These are phyloP conservation scores for Heliopora coerulea DNA, from an alignment of 92 coral and sea anemone species.

Conservation along the genomic window DNA sequence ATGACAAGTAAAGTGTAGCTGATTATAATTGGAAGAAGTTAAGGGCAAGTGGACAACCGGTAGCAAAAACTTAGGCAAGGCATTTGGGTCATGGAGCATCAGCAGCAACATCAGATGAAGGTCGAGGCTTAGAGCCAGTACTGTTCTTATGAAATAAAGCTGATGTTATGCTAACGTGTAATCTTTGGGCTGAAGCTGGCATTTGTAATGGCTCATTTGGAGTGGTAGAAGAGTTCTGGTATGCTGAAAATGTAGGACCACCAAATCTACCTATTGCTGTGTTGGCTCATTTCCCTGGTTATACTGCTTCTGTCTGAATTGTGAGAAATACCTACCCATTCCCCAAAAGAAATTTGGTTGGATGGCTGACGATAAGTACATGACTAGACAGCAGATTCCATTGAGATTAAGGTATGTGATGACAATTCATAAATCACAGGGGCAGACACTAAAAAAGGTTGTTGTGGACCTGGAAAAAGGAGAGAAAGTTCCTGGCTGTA, in stretches of 20 bases:
- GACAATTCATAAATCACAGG: too few relatives aligned
- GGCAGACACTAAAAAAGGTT: too few relatives aligned
- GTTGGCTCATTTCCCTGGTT: slow-evolving; percentile 19
- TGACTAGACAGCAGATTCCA: too few relatives aligned
- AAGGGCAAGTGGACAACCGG: neutral
- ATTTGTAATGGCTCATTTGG: slow-evolving; percentile 37
- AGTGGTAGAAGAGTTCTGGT: slow-evolving; percentile 10
- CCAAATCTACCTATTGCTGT: slow-evolving; percentile 39
- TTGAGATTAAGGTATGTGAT: too few relatives aligned
- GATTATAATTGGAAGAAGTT: slow-evolving; percentile 10
- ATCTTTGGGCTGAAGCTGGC: slow-evolving; percentile 39
- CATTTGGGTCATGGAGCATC: slow-evolving; percentile 12
- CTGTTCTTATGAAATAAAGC: slow-evolving; percentile 6
- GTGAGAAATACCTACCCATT: too few relatives aligned
- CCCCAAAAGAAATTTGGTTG: too few relatives aligned
- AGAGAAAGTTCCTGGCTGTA: too few relatives aligned
- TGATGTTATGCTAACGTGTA: slow-evolving; percentile 14
- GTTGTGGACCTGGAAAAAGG: too few relatives aligned
- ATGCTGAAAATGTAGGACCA: slow-evolving; percentile 8
- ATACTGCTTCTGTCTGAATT: too few relatives aligned
- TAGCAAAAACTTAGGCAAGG: slow-evolving; percentile 9
- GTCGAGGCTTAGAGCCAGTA: slow-evolving; percentile 17
- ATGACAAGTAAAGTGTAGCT: slow-evolving; percentile 24
- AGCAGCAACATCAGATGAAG: slow-evolving; percentile 18
- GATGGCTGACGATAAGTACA: too few relatives aligned